Evolutionary conservation across 2,888 invertebrate species (phyloP), one percentile per base, ranked within the genome.

Genomic region (Rutpela maculata): DNA sequence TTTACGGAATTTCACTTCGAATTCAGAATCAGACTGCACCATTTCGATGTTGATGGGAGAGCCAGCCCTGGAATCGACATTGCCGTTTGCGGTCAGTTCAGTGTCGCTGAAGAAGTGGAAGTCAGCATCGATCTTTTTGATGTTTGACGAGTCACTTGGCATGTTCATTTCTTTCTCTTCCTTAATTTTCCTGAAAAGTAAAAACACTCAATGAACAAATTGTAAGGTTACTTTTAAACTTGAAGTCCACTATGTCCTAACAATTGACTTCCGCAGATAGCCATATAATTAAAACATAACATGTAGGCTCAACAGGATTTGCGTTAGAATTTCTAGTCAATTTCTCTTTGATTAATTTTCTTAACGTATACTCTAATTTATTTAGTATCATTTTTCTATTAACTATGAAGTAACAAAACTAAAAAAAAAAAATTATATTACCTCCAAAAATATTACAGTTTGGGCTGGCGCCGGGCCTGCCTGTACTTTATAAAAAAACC

Each of bases 71-170:
- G 88, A 89, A 86, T 89, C 91, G 88, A 87, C 90, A 89, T 89
- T 94, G 91, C 93, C 94, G 63, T 92, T 90, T 9, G 89, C 88
- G n/a, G 95, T 95, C 68, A 96, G 91, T 91, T 98, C 98, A 0
- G 96, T 96, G 88, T 98, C 98, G 88, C 98, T 98, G 90, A 96
- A 98, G 91, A 98, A 98, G 88, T 97, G 95, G 83, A 95, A 93
- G 88, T 95, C 95, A 11, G 93, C 92, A 86, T 94, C 93, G 50
- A 91, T 90, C 75, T 86, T 88, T 71, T 89, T 89, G 75, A 83
- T 79, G 63, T 83, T 84, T 1, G 83, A 80, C 3, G 81, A 70
- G 69, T 83, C 82, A 6, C 17, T 77, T 17, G 67, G 17, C 65
- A 43, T 65, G 10, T 18, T 43, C 12, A 43, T 11, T 65, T 65